Evolutionary conservation across 2,888 invertebrate species (phyloP).

Genomic region (Drosophila emarginata): DNA sequence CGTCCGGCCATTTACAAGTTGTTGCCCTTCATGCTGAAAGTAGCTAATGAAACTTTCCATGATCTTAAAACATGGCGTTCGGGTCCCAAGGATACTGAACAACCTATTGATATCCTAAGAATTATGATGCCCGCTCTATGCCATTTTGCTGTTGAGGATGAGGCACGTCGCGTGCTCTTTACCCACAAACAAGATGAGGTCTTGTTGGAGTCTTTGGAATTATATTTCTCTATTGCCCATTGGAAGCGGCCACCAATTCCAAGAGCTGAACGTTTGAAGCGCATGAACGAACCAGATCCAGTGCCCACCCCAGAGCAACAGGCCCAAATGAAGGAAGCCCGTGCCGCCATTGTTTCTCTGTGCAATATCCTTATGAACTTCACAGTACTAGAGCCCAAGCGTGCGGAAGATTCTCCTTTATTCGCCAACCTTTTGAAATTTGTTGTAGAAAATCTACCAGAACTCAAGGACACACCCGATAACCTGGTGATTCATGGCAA

Average conservation of each 20-base stretch:
- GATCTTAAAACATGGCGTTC: slow-evolving; percentile 87
- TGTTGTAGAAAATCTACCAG: slow-evolving; percentile 92
- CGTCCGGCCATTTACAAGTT: slow-evolving; percentile 91
- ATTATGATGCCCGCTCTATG: slow-evolving; percentile 94
- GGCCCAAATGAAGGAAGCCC: slow-evolving; percentile 92
- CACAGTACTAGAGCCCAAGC: slow-evolving; percentile 92
- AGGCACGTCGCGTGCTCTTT: slow-evolving; percentile 90
- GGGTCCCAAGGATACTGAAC: slow-evolving; percentile 85
- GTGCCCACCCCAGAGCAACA: slow-evolving; percentile 88
- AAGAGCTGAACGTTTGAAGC: slow-evolving; percentile 90
- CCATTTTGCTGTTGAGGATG: slow-evolving; percentile 95
- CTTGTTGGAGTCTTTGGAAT: slow-evolving; percentile 89
- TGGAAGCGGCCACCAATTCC: slow-evolving; percentile 92
- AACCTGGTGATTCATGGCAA: slow-evolving; percentile 94
- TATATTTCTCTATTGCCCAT: slow-evolving; percentile 94
- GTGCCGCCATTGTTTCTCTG: slow-evolving; percentile 92
- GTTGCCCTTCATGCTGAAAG: slow-evolving; percentile 90
- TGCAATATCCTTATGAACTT: slow-evolving; percentile 97
- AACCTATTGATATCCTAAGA: slow-evolving; percentile 88
- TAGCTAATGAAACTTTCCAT: slow-evolving; percentile 92
- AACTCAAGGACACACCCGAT: slow-evolving; percentile 91
- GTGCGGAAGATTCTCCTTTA: slow-evolving; percentile 89
- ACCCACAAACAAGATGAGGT: slow-evolving; percentile 91
- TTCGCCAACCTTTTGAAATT: slow-evolving; percentile 93
- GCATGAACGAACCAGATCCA: slow-evolving; percentile 89